A percentile compares a stretch with the other conserved stretches of the same genome.
phyloP scores from a whole-genome alignment of 2,888 invertebrate species.

The Eumacrocentrus americanus region DNA sequence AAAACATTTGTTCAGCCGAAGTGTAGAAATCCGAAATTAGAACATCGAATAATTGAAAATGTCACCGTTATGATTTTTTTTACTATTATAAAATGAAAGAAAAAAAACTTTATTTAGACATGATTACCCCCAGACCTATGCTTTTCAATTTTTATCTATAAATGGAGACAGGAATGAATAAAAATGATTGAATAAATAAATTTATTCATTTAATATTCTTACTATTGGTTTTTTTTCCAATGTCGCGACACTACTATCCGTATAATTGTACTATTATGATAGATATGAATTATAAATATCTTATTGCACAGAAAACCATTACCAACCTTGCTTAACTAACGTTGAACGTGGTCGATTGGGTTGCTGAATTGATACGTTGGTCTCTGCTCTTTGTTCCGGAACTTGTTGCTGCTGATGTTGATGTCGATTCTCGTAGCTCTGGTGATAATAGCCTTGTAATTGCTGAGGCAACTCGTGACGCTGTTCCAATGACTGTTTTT shows the following conservation, averaged over 20 bases:
- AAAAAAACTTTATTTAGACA: too few relatives aligned
- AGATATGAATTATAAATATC: too few relatives aligned
- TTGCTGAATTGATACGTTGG: slow-evolving; percentile 13
- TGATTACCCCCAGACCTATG: too few relatives aligned
- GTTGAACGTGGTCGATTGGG: slow-evolving; percentile 17
- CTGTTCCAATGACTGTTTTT: slow-evolving; percentile 1
- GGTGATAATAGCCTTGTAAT: slow-evolving; percentile 14
- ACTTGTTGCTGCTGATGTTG: slow-evolving; percentile 18
- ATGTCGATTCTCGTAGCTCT: slow-evolving; percentile 11
- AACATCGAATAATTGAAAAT: slow-evolving; percentile 1
- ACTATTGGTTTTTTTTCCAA: too few relatives aligned
- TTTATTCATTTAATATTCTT: neutral
- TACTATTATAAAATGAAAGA: too few relatives aligned
- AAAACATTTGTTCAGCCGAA: neutral
- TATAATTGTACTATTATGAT: too few relatives aligned
- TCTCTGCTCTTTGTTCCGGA: neutral
- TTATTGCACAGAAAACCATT: too few relatives aligned
- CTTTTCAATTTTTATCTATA: neutral
- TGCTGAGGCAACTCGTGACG: slow-evolving; percentile 16
- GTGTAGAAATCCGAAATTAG: slow-evolving; percentile 1
- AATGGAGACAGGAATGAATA: slow-evolving; percentile 4
- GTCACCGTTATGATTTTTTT: too few relatives aligned
- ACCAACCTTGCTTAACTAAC: too few relatives aligned
- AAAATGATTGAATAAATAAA: neutral
- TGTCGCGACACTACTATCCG: too few relatives aligned